Percentiles rank a stretch among this genome's conserved stretches.
These are phyloP conservation scores for Lontra canadensis DNA, from an alignment of 2,113 vertebrate genomes.

Conservation along the genomic window DNA sequence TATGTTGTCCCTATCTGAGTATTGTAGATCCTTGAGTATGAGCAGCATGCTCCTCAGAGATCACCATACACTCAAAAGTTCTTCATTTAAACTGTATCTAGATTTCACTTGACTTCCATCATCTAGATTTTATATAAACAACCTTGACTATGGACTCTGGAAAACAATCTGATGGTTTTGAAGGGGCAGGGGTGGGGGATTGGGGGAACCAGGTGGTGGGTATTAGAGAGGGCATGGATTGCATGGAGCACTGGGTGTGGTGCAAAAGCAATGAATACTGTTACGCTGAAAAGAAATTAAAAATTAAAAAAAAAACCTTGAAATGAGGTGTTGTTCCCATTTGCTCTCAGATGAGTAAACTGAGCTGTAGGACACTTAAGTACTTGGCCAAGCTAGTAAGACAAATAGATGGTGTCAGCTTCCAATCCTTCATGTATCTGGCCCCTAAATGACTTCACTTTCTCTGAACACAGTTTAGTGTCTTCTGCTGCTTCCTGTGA, in stretches of 20 bases:
- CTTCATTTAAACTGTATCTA: neutral
- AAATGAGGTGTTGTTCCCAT: neutral
- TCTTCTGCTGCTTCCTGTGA: neutral
- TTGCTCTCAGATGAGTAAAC: neutral
- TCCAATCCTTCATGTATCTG: neutral
- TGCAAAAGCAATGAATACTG: no score
- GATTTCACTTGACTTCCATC: neutral
- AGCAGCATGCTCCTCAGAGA: neutral
- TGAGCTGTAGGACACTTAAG: neutral
- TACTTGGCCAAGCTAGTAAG: neutral
- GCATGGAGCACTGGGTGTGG: no score
- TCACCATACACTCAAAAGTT: neutral
- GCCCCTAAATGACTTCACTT: neutral
- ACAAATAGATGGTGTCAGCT: neutral
- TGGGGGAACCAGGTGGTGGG: no score
- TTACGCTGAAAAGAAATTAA: no score
- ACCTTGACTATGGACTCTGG: no score
- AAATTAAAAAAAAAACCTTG: neutral
- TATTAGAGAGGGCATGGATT: no score
- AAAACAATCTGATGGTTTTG: no score
- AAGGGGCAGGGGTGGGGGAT: no score
- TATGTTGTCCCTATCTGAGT: neutral
- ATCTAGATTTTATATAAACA: neutral
- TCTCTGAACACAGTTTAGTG: neutral
- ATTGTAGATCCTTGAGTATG: neutral